phyloP scores from a whole-genome alignment of 2,113 vertebrate genomes.

The Corythornis vintsioides region DNA sequence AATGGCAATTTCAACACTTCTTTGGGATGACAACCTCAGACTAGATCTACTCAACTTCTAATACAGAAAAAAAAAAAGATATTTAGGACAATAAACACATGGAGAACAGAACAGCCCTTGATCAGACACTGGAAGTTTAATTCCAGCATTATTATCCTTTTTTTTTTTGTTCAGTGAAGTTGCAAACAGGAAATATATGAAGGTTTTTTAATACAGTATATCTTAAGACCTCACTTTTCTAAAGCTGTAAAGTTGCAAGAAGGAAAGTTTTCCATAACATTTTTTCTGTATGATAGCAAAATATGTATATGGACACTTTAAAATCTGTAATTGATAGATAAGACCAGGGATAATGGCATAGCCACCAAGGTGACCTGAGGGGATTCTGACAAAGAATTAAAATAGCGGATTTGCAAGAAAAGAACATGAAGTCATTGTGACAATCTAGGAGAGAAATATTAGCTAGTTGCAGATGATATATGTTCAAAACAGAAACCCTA shows the following conservation, averaged over 20 bases:
- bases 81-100: neutral
- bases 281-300: neutral
- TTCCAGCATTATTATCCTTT: neutral
- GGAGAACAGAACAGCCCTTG: neutral
- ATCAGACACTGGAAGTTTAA: neutral
- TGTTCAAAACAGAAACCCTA: constrained; percentile 44
- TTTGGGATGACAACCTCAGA: neutral
- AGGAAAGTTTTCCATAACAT: constrained; percentile 8
- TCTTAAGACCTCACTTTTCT: neutral
- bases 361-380: constrained; percentile 30
- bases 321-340: constrained; percentile 46
- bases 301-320: neutral
- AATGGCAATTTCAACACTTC: neutral
- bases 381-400: constrained; percentile 50
- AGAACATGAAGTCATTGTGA: constrained; percentile 17
- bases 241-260: neutral
- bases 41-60: neutral
- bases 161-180: neutral
- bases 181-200: neutral
- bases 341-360: constrained; percentile 41
- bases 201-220: neutral
- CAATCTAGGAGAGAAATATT: neutral
- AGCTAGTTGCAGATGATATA: constrained; percentile 17
- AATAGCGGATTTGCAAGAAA: constrained; percentile 5
- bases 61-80: neutral